Evolutionary conservation across 2,113 vertebrate species (phyloP).

Genomic region (Protobothrops flavoviridis): DNA sequence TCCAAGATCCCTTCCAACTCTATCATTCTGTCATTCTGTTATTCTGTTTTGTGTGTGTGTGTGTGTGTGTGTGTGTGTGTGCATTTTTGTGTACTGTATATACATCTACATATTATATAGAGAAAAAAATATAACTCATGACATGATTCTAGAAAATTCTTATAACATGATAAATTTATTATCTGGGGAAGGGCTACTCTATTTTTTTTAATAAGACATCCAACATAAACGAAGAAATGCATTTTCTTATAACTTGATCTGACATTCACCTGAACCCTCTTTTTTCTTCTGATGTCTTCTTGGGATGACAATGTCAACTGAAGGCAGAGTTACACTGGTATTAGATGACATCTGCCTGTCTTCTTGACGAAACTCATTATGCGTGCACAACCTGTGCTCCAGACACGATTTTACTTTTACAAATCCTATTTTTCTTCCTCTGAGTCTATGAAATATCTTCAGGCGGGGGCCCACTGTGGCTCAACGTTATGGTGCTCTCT

Average conservation of each 20-base stretch:
- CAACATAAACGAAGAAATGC: neutral
- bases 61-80: too few relatives aligned
- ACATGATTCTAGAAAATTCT: neutral
- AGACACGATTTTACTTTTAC: neutral
- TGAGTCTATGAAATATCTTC: neutral
- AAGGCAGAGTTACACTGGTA: neutral
- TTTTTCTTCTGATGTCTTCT: neutral
- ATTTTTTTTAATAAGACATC: neutral
- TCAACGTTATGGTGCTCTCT: neutral
- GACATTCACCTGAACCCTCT: neutral
- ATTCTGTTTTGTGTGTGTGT: too few relatives aligned
- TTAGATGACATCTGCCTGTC: neutral
- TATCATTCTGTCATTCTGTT: too few relatives aligned
- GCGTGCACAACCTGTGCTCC: neutral
- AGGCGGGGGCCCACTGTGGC: neutral
- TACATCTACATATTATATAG: neutral
- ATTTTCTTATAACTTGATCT: neutral
- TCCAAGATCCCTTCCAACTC: too few relatives aligned
- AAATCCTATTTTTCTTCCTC: neutral
- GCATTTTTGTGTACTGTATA: neutral
- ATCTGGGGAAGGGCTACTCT: neutral
- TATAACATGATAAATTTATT: neutral
- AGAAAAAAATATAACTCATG: neutral
- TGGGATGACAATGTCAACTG: neutral
- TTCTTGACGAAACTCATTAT: neutral